These are phyloP conservation scores for Argyresthia goedartella DNA, from an alignment of 2,888 invertebrate genomes.

Conservation along the genomic window DNA sequence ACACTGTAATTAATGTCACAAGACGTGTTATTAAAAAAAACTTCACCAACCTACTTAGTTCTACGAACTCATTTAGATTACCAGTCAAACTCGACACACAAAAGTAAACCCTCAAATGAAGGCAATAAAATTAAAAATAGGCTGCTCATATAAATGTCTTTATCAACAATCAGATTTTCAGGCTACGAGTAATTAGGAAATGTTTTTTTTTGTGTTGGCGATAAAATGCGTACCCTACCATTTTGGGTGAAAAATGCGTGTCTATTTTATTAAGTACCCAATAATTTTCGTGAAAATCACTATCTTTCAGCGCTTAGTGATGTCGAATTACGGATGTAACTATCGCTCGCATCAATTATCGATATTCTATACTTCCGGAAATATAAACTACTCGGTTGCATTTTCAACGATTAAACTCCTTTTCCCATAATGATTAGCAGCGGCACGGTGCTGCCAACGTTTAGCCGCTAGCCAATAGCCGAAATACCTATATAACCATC, in stretches of 20 bases:
- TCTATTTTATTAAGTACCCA: too few relatives aligned
- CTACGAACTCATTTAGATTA: neutral
- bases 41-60: neutral
- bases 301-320: too few relatives aligned
- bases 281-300: too few relatives aligned
- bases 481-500: neutral
- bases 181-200: conserved; percentile 27
- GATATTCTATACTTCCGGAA: too few relatives aligned
- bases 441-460: too few relatives aligned
- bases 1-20: conserved; percentile 44
- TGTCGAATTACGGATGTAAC: too few relatives aligned
- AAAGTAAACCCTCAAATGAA: neutral
- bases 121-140: neutral
- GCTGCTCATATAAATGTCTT: neutral
- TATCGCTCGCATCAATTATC: too few relatives aligned
- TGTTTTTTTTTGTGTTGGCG: conserved; percentile 28
- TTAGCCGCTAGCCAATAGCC: too few relatives aligned
- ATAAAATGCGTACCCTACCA: conserved; percentile 14
- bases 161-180: neutral
- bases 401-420: too few relatives aligned
- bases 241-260: too few relatives aligned
- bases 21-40: conserved; percentile 5
- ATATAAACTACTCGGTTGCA: too few relatives aligned
- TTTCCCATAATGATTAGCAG: too few relatives aligned
- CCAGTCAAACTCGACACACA: neutral